phyloP scores from a whole-genome alignment of 2,113 vertebrate species.

The Festucalex cinctus region DNA sequence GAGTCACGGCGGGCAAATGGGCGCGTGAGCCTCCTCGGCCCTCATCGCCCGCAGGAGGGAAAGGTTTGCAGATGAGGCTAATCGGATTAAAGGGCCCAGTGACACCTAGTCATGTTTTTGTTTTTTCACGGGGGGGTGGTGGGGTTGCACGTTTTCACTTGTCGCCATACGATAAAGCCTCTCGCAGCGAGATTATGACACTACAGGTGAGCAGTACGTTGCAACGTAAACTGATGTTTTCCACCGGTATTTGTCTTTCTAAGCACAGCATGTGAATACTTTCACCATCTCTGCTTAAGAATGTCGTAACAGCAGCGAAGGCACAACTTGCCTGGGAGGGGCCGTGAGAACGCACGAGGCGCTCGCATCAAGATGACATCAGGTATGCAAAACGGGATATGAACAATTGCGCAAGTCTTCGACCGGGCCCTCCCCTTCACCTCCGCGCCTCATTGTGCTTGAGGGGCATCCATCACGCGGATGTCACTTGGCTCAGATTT shows the following conservation, averaged over 20 bases:
- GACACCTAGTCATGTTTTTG: slow-evolving; percentile 31
- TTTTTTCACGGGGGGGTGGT: neutral
- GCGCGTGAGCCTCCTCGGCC: slow-evolving; percentile 19
- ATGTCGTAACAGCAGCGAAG: slow-evolving; percentile 16
- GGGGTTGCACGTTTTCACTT: slow-evolving; percentile 17
- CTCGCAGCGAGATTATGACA: neutral
- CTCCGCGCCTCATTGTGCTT: slow-evolving; percentile 19
- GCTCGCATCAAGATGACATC: slow-evolving; percentile 39
- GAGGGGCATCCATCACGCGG: slow-evolving; percentile 30
- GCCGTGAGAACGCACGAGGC: slow-evolving; percentile 25
- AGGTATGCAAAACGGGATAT: slow-evolving; percentile 46
- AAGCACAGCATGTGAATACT: neutral
- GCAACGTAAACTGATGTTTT: no score
- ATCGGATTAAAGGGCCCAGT: slow-evolving; percentile 61
- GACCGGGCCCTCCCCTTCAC: no score
- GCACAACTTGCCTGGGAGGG: slow-evolving; percentile 21
- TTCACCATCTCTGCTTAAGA: neutral
- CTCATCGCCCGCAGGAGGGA: slow-evolving; percentile 51
- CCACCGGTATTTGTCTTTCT: neutral
- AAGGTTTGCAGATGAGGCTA: slow-evolving; percentile 52
- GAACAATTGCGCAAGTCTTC: slow-evolving; percentile 39
- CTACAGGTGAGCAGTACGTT: neutral
- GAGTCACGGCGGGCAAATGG: slow-evolving; percentile 19
- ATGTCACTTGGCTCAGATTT: slow-evolving; percentile 29
- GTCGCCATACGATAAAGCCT: neutral